Conservation (phyloP, 2,113 vertebrate genomes). For the Pedionomus torquatus region DNA sequence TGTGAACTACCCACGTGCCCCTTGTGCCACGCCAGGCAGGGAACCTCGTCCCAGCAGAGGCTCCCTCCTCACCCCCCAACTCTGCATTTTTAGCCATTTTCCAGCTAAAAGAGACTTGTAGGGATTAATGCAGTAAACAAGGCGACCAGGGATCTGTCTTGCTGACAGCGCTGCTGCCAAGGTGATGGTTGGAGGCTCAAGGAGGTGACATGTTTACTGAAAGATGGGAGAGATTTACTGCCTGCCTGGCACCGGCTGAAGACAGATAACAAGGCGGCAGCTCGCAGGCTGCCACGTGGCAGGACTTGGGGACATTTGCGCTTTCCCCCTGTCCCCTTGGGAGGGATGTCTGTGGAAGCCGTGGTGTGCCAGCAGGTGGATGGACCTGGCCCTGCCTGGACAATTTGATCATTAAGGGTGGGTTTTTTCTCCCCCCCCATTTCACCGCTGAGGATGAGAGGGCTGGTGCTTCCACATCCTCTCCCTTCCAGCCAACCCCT, state of each 20-base stretch:
- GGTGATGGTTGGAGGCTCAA: conserved; percentile 67
- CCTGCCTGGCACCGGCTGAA: conserved; percentile 40
- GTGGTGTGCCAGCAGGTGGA: fast-evolving
- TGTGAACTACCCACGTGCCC: background rate
- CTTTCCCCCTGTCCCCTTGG: background rate
- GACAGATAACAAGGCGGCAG: conserved; percentile 15
- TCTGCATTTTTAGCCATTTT: background rate
- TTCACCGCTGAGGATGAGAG: fast-evolving
- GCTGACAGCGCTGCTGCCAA: conserved; percentile 68
- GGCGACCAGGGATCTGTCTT: conserved; percentile 68
- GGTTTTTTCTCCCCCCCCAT: background rate
- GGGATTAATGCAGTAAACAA: conserved; percentile 66
- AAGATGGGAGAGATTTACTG: conserved; percentile 73
- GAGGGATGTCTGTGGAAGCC: background rate
- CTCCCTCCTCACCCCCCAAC: fast-evolving
- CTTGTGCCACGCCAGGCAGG: background rate
- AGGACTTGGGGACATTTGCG: background rate
- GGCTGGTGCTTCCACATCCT: background rate
- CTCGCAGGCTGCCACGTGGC: background rate
- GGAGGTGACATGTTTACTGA: conserved; percentile 73
- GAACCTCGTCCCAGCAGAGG: background rate
- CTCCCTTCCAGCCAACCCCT: background rate
- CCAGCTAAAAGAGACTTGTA: conserved; percentile 8
- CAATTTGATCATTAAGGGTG: background rate
- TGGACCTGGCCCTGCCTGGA: background rate